Evolutionary conservation across 2,113 vertebrate species (phyloP).

Genomic region (Lota lota): DNA sequence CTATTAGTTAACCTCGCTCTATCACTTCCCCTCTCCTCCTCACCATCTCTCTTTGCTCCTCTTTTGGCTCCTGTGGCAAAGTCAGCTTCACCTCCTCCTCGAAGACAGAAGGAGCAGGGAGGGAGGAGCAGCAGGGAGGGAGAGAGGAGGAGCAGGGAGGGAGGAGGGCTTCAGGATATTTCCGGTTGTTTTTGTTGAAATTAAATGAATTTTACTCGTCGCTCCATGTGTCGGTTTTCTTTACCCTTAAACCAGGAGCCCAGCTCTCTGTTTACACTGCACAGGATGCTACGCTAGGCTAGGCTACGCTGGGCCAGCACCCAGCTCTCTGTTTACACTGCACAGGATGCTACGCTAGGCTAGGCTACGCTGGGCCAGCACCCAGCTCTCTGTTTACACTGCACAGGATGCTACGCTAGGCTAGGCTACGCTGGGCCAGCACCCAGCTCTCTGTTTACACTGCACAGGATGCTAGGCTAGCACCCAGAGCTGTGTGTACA

Average conservation of each 20-base stretch:
- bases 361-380: no score
- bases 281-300: no score
- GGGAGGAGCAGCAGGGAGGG: no score
- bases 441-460: neutral
- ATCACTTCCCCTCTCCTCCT: neutral
- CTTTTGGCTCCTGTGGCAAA: constrained; percentile 14
- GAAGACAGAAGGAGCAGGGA: neutral
- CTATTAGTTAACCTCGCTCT: neutral
- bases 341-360: no score
- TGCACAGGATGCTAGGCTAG: neutral
- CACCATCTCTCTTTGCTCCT: constrained; percentile 23
- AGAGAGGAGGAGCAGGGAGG: neutral
- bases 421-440: no score
- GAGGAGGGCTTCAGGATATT: neutral
- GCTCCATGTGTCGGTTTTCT: constrained; percentile 16
- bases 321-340: no score
- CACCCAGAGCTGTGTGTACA: no score
- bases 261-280: neutral
- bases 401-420: neutral
- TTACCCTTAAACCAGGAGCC: neutral
- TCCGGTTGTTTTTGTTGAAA: constrained; percentile 4
- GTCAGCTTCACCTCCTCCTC: constrained; percentile 29
- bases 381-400: neutral
- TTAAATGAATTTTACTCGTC: constrained; percentile 37
- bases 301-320: no score